Evolutionary conservation across 2,888 invertebrate genomes (phyloP), one percentile per base, ranked within the genome.

Genomic region (Callyntrura sp.): DNA sequence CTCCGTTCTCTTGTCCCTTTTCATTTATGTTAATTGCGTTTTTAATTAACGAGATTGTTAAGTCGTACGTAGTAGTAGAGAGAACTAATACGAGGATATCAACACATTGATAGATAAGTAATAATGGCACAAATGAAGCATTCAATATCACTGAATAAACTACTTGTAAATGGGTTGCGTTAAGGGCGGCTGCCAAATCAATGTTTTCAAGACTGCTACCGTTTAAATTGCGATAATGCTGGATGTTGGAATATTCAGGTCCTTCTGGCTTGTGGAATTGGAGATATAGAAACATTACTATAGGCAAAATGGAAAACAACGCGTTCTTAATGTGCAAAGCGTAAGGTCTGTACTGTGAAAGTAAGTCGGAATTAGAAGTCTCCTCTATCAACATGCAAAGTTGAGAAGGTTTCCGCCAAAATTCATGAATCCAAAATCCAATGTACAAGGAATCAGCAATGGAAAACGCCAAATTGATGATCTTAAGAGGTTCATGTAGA

Each of bases 371-470:
- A 4, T 55, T n/a, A 43, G 81, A 81, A 8, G 57, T 60, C 51
- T 81, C 81, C 11, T 43, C 1, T n/a, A 81, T 60, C 2, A 81
- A 20, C 4, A 5, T 17, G 0, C 0, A 25, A 2, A 81, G 62
- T 8, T 60, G 14, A 0, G 8, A 14, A 11, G 28, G 2, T n/a
- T 81, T 81, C 45, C 81, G 35, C 81, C 81, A 81, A 62, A 81
- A 81, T n/a, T 55, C 57, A 35, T 60, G 20, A 1, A 81, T 45
- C 81, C 81, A 81, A 62, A 43, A 60, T 8, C 8, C 6, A 17
- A 81, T 25, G 35, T 81, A 81, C 35, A 81, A n/a, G 0, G 43
- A 43, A 25, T 81, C 81, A 8, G 81, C 17, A 20, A 81, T n/a
- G 9, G 57, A 20, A 25, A 81, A 81, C 4, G 81, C 81, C 17